Base-by-base conservation (phyloP, 2,888 invertebrate genomes). In the Troglohyphantes excavatus region DNA sequence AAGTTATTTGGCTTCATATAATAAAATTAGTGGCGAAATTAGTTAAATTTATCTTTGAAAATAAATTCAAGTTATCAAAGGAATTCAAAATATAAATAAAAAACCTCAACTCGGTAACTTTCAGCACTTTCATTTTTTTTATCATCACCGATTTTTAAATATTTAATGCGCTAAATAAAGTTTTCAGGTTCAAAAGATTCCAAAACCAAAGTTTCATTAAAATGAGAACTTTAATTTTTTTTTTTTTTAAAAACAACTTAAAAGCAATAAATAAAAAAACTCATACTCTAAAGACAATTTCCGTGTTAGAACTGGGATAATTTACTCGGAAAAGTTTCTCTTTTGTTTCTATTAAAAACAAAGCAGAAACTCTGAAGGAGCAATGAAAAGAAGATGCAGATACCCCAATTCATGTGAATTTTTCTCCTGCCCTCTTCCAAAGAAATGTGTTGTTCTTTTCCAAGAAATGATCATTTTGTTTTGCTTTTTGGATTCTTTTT, bases 291-390 rank as follows among this genome's bases (percentile, higher is more conserved):
- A 83, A 83, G 83, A 83, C 83, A 83, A 83, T 86, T 86, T 86
- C 78, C 76, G 85, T 86, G 78, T 78, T 86, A 86, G 78, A 86
- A 70, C 76, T 78, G 78, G 85, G 70, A 86, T 86, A 86, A 86
- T 86, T 86, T 86, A 86, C 85, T 86, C 78, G 43, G 53, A n/a
- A 59, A 86, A 70, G 59, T 59, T 78, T 68, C 39, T 53, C 26
- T 78, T n/a, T 43, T 39, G 59, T 27, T 70, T 70, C 72, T 82
- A 82, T 83, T 63, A 39, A 83, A 83, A 73, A 83, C 59, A 81
- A 26, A 27, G 79, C 79, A 53, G 63, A 43, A 81, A 68, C 68
- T 78, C 65, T 53, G 19, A 73, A 65, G n/a, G 23, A 23, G 65
- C 73, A 83, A 83, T 73, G 72, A 46, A 27, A 46, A 27, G 65